Conservation (phyloP, 2,797 vertebrate species). For the Strix occidentalis region DNA sequence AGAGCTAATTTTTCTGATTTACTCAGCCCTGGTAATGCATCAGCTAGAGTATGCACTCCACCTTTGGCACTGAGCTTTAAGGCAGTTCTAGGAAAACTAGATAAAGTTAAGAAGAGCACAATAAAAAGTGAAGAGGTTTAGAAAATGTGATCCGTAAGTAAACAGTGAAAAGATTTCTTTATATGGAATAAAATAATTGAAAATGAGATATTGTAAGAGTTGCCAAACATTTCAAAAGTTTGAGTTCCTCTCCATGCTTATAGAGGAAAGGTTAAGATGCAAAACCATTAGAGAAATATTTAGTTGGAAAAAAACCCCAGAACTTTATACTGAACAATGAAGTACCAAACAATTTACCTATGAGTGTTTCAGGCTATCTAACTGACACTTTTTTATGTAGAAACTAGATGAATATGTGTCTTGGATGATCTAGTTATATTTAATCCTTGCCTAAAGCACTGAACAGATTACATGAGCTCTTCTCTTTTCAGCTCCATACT, state of each 20-base stretch:
- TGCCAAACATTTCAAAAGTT: not conserved
- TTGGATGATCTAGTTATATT: not conserved
- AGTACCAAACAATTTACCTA: not conserved
- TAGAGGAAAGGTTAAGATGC: not conserved
- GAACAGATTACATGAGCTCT: not conserved
- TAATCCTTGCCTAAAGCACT: not conserved
- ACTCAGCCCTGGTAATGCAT: not conserved
- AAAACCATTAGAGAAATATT: not conserved
- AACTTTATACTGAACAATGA: not conserved
- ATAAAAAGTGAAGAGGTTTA: not conserved
- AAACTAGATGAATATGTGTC: not conserved
- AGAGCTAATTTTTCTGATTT: not conserved
- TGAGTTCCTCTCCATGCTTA: not conserved
- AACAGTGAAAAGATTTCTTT: not conserved
- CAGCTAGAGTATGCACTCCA: not conserved
- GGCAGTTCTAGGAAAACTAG: not conserved
- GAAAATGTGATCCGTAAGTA: not conserved
- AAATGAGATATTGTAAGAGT: not conserved
- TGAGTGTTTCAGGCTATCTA: not conserved
- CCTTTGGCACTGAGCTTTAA: not conserved
- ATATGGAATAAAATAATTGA: not conserved
- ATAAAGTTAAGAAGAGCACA: not conserved
- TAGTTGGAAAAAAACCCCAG: not conserved
- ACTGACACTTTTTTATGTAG: not conserved
- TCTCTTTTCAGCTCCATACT: not conserved